These are phyloP conservation scores for Theropithecus gelada DNA, from an alignment of 2,113 vertebrate species.

Conservation along the genomic window DNA sequence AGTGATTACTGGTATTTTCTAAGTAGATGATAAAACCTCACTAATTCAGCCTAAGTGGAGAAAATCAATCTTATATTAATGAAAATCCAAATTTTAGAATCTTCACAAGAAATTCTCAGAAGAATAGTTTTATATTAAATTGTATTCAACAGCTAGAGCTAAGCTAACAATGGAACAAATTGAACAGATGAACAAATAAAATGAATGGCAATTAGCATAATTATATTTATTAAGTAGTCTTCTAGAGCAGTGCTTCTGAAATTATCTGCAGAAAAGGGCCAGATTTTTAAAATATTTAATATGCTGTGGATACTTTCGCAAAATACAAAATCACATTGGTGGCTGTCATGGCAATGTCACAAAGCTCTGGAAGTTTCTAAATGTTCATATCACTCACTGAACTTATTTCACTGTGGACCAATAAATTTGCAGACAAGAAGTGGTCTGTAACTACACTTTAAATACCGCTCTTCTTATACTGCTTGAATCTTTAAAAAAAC, in stretches of 20 bases:
- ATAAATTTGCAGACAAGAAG: background rate
- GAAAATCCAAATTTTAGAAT: slow-evolving; percentile 13
- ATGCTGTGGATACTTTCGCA: background rate
- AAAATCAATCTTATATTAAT: background rate
- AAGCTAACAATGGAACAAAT: background rate
- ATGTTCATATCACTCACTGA: background rate
- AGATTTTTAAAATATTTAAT: background rate
- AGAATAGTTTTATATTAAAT: slow-evolving; percentile 41
- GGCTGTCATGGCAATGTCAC: background rate
- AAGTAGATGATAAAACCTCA: background rate
- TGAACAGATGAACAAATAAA: background rate
- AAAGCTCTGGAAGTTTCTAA: background rate
- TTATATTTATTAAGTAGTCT: background rate
- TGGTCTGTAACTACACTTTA: background rate
- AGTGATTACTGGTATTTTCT: background rate
- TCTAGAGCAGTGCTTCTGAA: background rate
- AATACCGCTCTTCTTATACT: background rate
- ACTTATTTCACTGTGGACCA: background rate
- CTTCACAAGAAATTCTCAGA: slow-evolving; percentile 24
- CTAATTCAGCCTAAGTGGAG: slow-evolving; percentile 6
- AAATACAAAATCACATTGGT: background rate
- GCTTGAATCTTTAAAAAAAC: background rate
- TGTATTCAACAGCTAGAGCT: background rate
- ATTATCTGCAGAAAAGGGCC: background rate
- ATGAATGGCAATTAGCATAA: background rate